Conservation (phyloP, 1,140 invertebrate species). For the Acromyrmex echinatior region DNA sequence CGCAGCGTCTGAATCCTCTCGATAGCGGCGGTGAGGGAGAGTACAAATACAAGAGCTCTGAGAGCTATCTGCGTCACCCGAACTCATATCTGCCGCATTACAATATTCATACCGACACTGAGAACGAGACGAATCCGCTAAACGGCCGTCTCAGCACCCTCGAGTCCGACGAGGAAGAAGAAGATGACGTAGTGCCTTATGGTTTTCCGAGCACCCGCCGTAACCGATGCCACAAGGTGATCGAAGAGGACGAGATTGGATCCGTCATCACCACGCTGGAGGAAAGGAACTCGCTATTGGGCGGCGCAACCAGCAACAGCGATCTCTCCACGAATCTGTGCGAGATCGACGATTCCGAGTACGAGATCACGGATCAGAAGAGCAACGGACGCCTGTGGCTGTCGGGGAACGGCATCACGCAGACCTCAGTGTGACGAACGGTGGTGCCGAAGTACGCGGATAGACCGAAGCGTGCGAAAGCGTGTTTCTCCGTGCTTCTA, state of each 20-base stretch:
- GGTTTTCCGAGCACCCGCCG: slow-evolving; percentile 89
- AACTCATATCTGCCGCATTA: slow-evolving; percentile 94
- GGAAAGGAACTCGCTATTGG: slow-evolving; percentile 92
- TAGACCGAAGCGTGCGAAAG: slow-evolving; percentile 61
- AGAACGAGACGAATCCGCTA: slow-evolving; percentile 88
- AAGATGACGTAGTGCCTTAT: slow-evolving; percentile 89
- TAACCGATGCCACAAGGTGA: slow-evolving; percentile 85
- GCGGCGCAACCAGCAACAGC: slow-evolving; percentile 91
- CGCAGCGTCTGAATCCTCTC: slow-evolving; percentile 88
- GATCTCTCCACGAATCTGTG: slow-evolving; percentile 95
- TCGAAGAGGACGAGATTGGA: slow-evolving; percentile 87
- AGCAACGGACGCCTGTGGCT: slow-evolving; percentile 86
- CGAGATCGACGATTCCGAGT: slow-evolving; percentile 97
- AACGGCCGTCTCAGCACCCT: slow-evolving; percentile 84
- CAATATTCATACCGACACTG: slow-evolving; percentile 90
- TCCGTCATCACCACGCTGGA: slow-evolving; percentile 88
- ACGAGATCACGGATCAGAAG: slow-evolving; percentile 88
- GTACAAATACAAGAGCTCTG: slow-evolving; percentile 87
- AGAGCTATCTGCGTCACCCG: slow-evolving; percentile 93
- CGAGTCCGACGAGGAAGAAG: slow-evolving; percentile 86
- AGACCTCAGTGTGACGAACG: slow-evolving; percentile 88
- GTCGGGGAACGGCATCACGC: slow-evolving; percentile 86
- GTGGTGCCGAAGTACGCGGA: slow-evolving; percentile 62
- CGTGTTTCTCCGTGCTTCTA: slow-evolving; percentile 73
- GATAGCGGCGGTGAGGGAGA: slow-evolving; percentile 89